phyloP scores from a whole-genome alignment of 2,797 vertebrate genomes.

The Molossus alvarezi region DNA sequence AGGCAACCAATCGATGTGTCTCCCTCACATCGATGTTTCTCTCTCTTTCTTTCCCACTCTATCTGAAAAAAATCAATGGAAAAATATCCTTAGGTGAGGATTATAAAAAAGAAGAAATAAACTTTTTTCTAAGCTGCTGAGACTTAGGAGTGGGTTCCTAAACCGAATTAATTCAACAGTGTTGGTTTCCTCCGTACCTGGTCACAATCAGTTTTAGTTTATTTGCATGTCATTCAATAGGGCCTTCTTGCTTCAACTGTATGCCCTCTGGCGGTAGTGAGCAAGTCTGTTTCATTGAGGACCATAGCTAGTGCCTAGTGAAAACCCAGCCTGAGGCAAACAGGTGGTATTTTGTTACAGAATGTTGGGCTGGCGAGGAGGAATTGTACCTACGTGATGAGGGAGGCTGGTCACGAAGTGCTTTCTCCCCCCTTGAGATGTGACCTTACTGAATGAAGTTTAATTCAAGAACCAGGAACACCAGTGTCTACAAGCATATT shows the following conservation, averaged over 20 bases:
- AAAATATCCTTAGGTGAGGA: too few relatives aligned
- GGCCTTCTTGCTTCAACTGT: neutral
- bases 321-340: neutral
- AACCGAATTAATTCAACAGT: neutral
- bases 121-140: neutral
- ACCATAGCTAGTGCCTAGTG: neutral
- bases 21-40: too few relatives aligned
- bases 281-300: neutral
- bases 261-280: neutral
- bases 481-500: neutral
- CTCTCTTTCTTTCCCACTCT: too few relatives aligned
- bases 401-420: neutral
- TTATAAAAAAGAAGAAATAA: neutral
- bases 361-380: neutral
- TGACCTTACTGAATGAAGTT: neutral
- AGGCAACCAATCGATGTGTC: too few relatives aligned
- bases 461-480: neutral
- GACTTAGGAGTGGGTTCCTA: neutral
- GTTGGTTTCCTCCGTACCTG: neutral
- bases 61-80: too few relatives aligned
- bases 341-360: neutral
- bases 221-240: neutral
- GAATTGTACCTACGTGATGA: neutral
- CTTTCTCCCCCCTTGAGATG: neutral
- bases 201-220: neutral